Base-by-base conservation (phyloP, 2,113 vertebrate genomes). In the Motacilla alba region DNA sequence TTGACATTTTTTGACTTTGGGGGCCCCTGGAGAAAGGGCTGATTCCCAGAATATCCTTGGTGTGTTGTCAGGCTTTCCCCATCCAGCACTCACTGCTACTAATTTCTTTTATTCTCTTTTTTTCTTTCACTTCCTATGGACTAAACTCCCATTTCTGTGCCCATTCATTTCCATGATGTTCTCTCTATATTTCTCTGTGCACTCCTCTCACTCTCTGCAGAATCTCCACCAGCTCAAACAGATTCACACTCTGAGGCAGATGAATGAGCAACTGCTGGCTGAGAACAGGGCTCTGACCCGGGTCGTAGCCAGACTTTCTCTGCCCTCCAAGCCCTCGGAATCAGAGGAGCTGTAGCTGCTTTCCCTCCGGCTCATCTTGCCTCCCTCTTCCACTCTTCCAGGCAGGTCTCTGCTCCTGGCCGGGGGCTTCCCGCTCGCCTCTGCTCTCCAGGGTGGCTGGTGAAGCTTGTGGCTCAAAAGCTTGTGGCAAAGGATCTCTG, bases 201-300 rank as follows among this genome's bases (percentile, higher is more conserved):
- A 82, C 83, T 97, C 96, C 97, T 97, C 91, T 98, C 97, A 79
- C 97, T 98, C 95, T 98, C 96, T 94, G 95, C 98, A 99, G 99
- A 98, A 98, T 93, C 98, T 98, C 96, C 99, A 99, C 93, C 98
- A 99, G 97, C 98, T 99, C 98, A 98, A 98, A 97, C 99, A 99
- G 98, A 98, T 98, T 97, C 98, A 98, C 96, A 97, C 98, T 96
- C 96, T 99, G 98, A 98, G 98, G 97, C 98, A 98, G 98, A 97
- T 98, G 97, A 99, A 99, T 96, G 98, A 99, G 96, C 97, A 98
- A 79, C 99, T 99, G 94, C 98, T 99, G 98, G 98, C 98, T 89
- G 99, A 99, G 97, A 99, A 99, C 97, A 98, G 98, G 98, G 99
- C 99, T 97, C 98, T 99, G 98, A 98, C 99, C 95, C 98, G 98